Evolutionary conservation across 2,113 vertebrate genomes (phyloP).

Genomic region (Heliornis fulica): DNA sequence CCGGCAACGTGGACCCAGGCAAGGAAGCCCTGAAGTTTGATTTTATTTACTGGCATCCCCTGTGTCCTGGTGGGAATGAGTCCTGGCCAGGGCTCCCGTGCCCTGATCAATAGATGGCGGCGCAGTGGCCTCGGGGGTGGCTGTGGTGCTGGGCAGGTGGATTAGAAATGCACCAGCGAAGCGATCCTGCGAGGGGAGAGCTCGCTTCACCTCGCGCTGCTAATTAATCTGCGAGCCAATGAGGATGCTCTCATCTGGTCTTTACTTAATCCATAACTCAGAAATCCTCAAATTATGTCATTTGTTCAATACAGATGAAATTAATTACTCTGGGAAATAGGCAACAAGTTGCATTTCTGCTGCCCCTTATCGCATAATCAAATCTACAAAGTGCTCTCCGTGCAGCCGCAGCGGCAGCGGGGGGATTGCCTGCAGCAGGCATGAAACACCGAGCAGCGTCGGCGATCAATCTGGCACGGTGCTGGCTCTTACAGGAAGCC

Average conservation of each 20-base stretch:
- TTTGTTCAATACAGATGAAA: conserved; percentile 67
- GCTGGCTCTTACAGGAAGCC: neutral
- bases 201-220: neutral
- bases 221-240: conserved; percentile 61
- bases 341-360: conserved; percentile 63
- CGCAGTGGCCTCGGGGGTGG: neutral
- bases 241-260: conserved; percentile 58
- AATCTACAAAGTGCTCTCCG: neutral
- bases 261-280: conserved; percentile 69
- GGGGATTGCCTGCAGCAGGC: neutral
- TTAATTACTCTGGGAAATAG: conserved; percentile 62
- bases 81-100: rapidly evolving
- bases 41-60: neutral
- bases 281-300: conserved; percentile 64
- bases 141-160: neutral
- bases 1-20: neutral
- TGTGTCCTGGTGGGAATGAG: neutral
- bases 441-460: neutral
- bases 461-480: neutral
- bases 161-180: neutral
- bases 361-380: neutral
- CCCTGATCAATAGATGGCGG: rapidly evolving
- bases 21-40: neutral
- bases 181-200: neutral
- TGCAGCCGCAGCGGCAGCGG: neutral